Evolutionary conservation across 1,140 invertebrate genomes (phyloP).

Genomic region (Bombus sibiricus): DNA sequence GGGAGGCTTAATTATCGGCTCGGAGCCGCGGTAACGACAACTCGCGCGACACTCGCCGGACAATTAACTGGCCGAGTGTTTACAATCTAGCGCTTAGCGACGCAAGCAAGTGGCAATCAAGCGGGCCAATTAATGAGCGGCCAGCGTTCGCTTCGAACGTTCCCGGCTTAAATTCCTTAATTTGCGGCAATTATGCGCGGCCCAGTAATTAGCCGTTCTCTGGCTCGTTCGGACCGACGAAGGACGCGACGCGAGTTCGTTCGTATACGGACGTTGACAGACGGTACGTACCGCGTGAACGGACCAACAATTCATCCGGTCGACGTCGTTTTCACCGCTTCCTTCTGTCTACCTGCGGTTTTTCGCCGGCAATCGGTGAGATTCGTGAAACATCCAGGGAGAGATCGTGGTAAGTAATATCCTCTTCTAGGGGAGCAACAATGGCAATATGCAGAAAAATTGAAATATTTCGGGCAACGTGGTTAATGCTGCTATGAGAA

Average conservation of each 20-base stretch:
- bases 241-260: constrained; percentile 8
- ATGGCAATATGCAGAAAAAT: neutral
- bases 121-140: constrained; percentile 71
- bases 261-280: neutral
- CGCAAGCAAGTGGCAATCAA: constrained; percentile 74
- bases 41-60: constrained; percentile 65
- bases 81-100: constrained; percentile 75
- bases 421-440: neutral
- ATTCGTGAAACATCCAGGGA: neutral
- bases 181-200: constrained; percentile 66
- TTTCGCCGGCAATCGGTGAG: neutral
- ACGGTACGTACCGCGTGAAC: neutral
- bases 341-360: neutral
- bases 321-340: neutral
- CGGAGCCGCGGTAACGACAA: constrained; percentile 51
- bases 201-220: constrained; percentile 53
- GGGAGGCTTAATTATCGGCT: constrained; percentile 73
- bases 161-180: constrained; percentile 64
- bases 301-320: neutral
- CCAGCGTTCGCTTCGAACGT: constrained; percentile 29
- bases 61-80: constrained; percentile 77
- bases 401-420: neutral
- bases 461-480: neutral
- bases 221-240: neutral
- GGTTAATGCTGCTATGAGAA: neutral